Percentiles rank a stretch among this genome's conserved stretches.
Conservation (phyloP, 2,113 vertebrate species). For the Setophaga coronata region DNA sequence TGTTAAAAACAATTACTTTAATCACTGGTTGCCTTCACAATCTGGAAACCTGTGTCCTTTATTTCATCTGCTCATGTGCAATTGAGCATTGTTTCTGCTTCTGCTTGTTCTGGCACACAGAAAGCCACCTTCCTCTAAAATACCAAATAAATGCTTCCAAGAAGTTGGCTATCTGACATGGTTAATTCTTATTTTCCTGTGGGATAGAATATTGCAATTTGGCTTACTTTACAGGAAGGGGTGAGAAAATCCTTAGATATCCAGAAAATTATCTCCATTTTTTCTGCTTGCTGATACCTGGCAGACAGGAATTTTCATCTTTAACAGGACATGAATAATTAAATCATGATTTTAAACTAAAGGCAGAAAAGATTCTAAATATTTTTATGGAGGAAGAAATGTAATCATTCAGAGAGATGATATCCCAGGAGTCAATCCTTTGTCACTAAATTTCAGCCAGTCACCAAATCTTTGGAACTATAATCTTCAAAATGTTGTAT, state of each 20-base stretch:
- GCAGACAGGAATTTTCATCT: background rate
- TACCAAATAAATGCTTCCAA: background rate
- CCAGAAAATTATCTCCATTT: background rate
- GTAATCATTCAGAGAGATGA: background rate
- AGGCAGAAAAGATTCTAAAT: background rate
- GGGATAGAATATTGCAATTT: background rate
- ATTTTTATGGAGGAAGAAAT: background rate
- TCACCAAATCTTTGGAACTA: background rate
- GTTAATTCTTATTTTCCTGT: background rate
- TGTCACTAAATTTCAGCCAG: background rate
- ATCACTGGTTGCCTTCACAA: background rate
- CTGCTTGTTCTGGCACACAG: background rate
- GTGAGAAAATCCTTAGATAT: background rate
- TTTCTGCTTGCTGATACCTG: background rate
- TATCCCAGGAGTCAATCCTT: background rate
- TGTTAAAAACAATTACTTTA: background rate
- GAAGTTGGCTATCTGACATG: background rate
- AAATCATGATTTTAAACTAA: background rate
- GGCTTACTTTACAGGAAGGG: accelerated
- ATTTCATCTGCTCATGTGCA: background rate
- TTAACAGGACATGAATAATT: background rate
- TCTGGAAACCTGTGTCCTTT: background rate
- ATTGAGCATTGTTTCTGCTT: background rate
- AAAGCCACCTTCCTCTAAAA: background rate
- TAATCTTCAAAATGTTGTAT: background rate